Evolutionary conservation across 2,797 vertebrate genomes (phyloP), one percentile per base, ranked within the genome.

Genomic region (Cuniculus paca): DNA sequence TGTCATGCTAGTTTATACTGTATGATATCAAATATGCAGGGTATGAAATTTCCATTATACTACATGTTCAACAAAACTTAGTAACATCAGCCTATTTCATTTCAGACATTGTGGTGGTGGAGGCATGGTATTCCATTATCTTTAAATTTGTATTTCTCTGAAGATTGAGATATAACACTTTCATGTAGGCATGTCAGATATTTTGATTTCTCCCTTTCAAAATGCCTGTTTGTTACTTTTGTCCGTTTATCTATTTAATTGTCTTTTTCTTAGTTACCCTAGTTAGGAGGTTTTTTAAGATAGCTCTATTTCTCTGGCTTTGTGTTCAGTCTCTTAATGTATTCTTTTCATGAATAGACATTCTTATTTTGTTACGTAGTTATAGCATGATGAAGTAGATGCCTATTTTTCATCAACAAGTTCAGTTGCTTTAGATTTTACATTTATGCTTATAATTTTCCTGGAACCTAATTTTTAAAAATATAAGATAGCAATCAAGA

Each of bases 391-490:
- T 88, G 28, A 92, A 24, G 39, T 28, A 70, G 10, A 61, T 7
- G 26, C 31, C 39, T 84, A 52, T 54, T 95, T 93, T 77, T 91
- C 65, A 95, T 60, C 58, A n/a, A 75, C 28, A 85, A 42, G 36
- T 74, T n/a, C 0, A 93, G 86, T 94, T 93, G 74, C 70, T 90
- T 91, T 52, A 91, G 34, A 56, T 83, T 52, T 82, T n/a, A 79
- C 36, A 58, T 70, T 90, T 88, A 56, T 31, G 26, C 34, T n/a
- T 45, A 19, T 70, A 79, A 88, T 86, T 85, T 96, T 82, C 84
- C 54, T 88, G 10, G 84, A 86, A 80, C 31, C 20, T 58, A 19
- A 48, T 82, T 61, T 61, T 68, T 77, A 45, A 85, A 26, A 6
- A 6, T 56, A 10, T 72, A 80, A 87, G 31, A 80, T 9, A 58